phyloP scores from a whole-genome alignment of 2,797 vertebrate species.

The Protosalanx chinensis region DNA sequence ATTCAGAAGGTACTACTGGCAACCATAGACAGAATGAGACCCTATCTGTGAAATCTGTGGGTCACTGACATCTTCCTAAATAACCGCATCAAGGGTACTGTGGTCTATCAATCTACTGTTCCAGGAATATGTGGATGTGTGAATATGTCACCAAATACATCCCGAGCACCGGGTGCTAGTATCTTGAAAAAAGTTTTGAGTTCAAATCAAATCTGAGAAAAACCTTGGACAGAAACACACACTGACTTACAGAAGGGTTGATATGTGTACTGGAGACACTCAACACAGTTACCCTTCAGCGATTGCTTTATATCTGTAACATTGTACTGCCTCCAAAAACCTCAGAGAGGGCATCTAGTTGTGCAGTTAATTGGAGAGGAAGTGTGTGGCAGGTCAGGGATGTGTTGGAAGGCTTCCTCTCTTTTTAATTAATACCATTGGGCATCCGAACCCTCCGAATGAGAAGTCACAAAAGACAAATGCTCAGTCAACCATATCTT shows the following conservation, averaged over 20 bases:
- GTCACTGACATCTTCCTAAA: too few relatives aligned
- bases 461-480: slow-evolving; percentile 42
- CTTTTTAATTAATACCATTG: slow-evolving; percentile 67
- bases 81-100: too few relatives aligned
- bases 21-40: too few relatives aligned
- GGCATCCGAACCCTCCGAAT: slow-evolving; percentile 45
- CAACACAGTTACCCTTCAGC: slow-evolving; percentile 27
- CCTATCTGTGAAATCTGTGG: neutral
- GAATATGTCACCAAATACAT: too few relatives aligned
- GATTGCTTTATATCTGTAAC: slow-evolving; percentile 29
- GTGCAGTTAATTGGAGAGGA: slow-evolving; percentile 51
- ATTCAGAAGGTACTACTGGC: too few relatives aligned
- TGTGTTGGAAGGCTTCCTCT: slow-evolving; percentile 42
- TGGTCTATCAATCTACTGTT: too few relatives aligned
- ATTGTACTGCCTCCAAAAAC: slow-evolving; percentile 32
- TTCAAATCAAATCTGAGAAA: neutral
- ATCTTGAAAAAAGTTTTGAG: neutral
- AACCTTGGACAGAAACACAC: neutral
- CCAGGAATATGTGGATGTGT: too few relatives aligned
- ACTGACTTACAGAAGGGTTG: neutral
- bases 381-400: slow-evolving; percentile 41
- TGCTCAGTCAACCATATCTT: slow-evolving; percentile 40
- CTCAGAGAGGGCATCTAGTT: slow-evolving; percentile 31
- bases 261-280: slow-evolving; percentile 4
- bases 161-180: too few relatives aligned